These are phyloP conservation scores for Drosophila colorata DNA, from an alignment of 2,888 invertebrate genomes.

Conservation along the genomic window DNA sequence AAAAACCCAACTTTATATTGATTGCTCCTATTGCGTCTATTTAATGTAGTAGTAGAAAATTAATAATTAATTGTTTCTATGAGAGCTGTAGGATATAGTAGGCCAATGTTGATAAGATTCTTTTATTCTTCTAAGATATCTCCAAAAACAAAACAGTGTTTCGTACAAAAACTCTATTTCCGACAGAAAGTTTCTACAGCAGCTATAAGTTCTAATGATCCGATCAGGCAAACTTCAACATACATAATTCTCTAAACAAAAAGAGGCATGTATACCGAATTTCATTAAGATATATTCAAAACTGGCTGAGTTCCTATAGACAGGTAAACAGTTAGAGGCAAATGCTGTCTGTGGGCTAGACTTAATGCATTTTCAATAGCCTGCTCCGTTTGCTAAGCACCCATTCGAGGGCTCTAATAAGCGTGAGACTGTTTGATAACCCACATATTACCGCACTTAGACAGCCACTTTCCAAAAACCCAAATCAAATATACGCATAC, in stretches of 20 bases:
- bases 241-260: background rate
- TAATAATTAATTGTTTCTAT: too few relatives aligned
- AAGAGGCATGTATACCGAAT: background rate
- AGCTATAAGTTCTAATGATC: background rate
- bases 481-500: conserved; percentile 24
- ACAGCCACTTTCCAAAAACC: conserved; percentile 25
- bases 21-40: too few relatives aligned
- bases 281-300: background rate
- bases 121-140: too few relatives aligned
- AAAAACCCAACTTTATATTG: too few relatives aligned
- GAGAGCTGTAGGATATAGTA: too few relatives aligned
- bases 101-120: too few relatives aligned
- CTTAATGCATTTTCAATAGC: conserved; percentile 20
- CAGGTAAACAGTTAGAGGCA: background rate
- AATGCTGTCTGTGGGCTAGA: background rate
- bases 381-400: background rate
- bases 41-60: too few relatives aligned
- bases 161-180: too few relatives aligned
- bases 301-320: background rate
- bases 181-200: too few relatives aligned
- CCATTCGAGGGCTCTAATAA: conserved; percentile 13
- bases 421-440: conserved; percentile 41
- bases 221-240: background rate
- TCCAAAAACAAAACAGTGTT: too few relatives aligned
- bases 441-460: conserved; percentile 42